Evolutionary conservation across 2,113 vertebrate genomes (phyloP).

Genomic region (Parotia lawesii): DNA sequence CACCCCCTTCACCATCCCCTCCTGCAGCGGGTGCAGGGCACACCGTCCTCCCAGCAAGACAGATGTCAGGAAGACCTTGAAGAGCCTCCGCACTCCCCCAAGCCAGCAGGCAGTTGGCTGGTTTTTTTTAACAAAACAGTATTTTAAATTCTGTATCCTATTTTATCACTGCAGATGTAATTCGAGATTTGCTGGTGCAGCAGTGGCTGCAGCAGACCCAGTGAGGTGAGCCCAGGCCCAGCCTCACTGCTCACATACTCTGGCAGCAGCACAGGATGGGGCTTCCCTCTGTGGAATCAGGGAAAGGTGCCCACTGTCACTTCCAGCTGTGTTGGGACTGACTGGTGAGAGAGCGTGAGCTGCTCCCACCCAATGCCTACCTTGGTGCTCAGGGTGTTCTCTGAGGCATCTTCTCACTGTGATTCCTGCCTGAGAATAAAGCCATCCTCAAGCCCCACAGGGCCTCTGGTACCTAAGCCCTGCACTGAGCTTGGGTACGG

Average conservation of each 20-base stretch:
- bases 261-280: accelerated
- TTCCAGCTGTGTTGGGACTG: neutral
- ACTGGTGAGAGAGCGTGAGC: accelerated
- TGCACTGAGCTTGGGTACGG: accelerated
- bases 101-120: neutral
- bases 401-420: accelerated
- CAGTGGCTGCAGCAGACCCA: neutral
- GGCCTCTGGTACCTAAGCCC: neutral
- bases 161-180: neutral
- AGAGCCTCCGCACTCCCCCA: neutral
- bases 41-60: neutral
- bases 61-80: neutral
- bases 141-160: neutral
- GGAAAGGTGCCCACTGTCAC: neutral
- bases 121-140: neutral
- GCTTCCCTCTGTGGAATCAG: accelerated
- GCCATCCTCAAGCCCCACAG: accelerated
- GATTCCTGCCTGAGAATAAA: neutral
- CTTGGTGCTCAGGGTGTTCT: neutral
- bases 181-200: neutral
- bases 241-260: neutral
- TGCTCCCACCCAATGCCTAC: accelerated
- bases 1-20: neutral
- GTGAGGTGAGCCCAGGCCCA: neutral
- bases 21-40: accelerated